Evolutionary conservation across 2,888 invertebrate genomes (phyloP).

Genomic region (Eugnorisma glareosa): DNA sequence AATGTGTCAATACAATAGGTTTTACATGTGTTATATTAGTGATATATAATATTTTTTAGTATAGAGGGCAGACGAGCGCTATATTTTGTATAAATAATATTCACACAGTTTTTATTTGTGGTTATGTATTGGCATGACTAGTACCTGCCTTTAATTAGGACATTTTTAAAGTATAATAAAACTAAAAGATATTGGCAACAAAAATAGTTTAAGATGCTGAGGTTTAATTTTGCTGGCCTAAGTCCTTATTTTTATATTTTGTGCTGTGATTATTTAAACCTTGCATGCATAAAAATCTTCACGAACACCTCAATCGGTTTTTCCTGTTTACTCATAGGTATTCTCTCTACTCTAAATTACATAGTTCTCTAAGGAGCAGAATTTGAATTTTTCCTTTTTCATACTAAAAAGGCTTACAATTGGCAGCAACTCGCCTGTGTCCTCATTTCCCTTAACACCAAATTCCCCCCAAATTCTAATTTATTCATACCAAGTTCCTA

Average conservation of each 20-base stretch:
- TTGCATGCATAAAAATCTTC: not conserved
- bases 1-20: conserved; percentile 9
- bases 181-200: not conserved
- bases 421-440: not conserved
- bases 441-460: not conserved
- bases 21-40: conserved; percentile 9
- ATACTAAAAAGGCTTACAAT: not conserved
- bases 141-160: not conserved
- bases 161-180: not conserved
- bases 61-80: not conserved
- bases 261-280: not conserved
- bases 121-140: not conserved
- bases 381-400: not conserved
- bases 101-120: not conserved
- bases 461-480: conserved; percentile 5
- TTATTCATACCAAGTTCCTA: conserved; percentile 21
- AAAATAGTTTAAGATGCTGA: not conserved
- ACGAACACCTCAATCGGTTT: not conserved
- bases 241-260: not conserved
- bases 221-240: not conserved
- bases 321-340: not conserved
- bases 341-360: not conserved
- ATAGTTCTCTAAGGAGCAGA: not conserved
- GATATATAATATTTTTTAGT: conserved; percentile 23
- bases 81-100: not conserved